A percentile compares a stretch with the other conserved stretches of the same genome.
These are phyloP conservation scores for Melinaea marsaeus DNA, from an alignment of 2,888 invertebrate species.

Conservation along the genomic window DNA sequence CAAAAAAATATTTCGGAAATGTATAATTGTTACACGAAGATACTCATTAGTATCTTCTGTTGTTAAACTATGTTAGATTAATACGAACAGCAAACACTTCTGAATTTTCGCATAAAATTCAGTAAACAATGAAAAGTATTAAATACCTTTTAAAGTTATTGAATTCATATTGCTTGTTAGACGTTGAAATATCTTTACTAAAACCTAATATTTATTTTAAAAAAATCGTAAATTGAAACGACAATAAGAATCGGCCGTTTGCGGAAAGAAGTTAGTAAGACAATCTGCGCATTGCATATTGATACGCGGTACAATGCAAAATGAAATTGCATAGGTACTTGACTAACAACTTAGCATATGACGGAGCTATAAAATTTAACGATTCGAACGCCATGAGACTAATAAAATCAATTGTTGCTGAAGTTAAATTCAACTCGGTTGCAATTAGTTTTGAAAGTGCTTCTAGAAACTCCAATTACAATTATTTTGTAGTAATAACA, in stretches of 20 bases:
- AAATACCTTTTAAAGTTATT: background rate
- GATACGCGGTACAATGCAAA: conserved; percentile 71
- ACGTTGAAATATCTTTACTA: background rate
- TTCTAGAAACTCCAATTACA: background rate
- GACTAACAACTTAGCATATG: conserved; percentile 52
- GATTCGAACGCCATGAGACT: background rate
- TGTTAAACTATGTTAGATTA: too few relatives aligned
- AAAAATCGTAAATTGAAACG: background rate
- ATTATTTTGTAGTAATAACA: background rate
- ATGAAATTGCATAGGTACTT: conserved; percentile 69
- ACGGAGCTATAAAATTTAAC: background rate
- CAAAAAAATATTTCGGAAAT: too few relatives aligned
- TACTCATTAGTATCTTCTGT: too few relatives aligned
- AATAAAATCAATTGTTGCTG: background rate
- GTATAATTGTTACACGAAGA: too few relatives aligned
- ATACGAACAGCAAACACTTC: background rate
- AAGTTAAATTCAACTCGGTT: background rate
- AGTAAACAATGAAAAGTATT: background rate
- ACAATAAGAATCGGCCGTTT: conserved; percentile 84
- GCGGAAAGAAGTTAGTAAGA: conserved; percentile 85
- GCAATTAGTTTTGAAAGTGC: too few relatives aligned
- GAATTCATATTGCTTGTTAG: background rate
- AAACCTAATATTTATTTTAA: background rate
- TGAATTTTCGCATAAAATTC: background rate
- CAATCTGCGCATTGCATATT: conserved; percentile 92